Conservation (phyloP, 2,797 vertebrate genomes). For the Psittacula echo region DNA sequence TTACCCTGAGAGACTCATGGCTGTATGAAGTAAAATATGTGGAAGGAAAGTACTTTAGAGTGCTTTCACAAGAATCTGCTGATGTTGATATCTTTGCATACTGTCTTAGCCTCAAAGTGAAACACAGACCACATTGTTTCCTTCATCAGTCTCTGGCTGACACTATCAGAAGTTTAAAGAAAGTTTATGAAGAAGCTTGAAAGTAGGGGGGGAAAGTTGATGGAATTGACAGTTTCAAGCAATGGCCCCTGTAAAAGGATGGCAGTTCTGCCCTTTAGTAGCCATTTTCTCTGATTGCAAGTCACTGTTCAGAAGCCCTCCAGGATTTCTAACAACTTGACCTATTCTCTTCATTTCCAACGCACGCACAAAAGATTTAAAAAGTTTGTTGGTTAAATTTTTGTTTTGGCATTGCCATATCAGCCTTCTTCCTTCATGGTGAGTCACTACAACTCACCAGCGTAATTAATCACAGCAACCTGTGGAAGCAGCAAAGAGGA, state of each 20-base stretch:
- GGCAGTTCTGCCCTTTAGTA: neutral
- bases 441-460: neutral
- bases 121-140: neutral
- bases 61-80: neutral
- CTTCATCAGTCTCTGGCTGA: neutral
- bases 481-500: neutral
- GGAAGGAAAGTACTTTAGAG: neutral
- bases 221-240: neutral
- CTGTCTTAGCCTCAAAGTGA: neutral
- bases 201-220: neutral
- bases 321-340: neutral
- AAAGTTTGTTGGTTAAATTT: neutral
- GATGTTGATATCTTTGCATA: neutral
- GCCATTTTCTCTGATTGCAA: neutral
- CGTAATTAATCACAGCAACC: neutral
- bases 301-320: neutral
- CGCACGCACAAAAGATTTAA: fast-evolving
- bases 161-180: neutral
- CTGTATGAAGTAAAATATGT: neutral
- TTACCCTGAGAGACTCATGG: neutral
- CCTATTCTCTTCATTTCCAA: neutral
- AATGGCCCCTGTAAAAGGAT: fast-evolving
- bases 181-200: neutral
- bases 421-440: neutral
- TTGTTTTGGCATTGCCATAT: neutral